phyloP scores from a whole-genome alignment of 2,113 vertebrate species.

The human region GRCh38 chr3:146616001-146616500 shows the following conservation, averaged over 20 bases:
- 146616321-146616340: not conserved
- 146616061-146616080: not conserved
- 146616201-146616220: not conserved
- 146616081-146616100: not conserved
- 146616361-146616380: not conserved
- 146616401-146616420: not conserved
- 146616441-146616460: not conserved
- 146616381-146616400: not conserved
- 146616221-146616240: not conserved
- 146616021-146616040: not conserved
- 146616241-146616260: not conserved
- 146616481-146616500: not conserved
- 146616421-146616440: not conserved
- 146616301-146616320: not conserved
- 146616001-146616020: not conserved
- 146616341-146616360: not conserved
- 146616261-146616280: not conserved
- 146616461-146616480: not conserved
- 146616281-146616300: not conserved
- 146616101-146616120: not conserved
- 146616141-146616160: not conserved
- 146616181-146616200: not conserved
- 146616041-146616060: not conserved
- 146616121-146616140: not conserved
- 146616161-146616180: not conserved